These are phyloP conservation scores for Julus scanicus DNA, from an alignment of 2,888 invertebrate genomes.

Conservation along the genomic window DNA sequence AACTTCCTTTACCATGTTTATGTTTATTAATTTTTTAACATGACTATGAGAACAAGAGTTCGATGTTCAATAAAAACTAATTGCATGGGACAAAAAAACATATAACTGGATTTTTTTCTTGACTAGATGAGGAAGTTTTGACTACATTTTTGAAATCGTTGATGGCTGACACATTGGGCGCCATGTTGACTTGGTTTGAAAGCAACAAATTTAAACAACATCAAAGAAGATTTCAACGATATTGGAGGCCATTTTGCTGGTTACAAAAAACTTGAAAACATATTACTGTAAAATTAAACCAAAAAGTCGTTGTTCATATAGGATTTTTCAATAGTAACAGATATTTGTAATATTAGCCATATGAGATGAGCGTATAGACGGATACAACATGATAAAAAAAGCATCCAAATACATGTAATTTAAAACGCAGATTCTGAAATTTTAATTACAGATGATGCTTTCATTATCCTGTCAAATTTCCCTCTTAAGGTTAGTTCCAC, in stretches of 20 bases:
- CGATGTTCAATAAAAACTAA: not conserved
- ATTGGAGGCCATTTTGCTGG: too few species aligned
- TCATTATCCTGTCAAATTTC: constrained; percentile 20
- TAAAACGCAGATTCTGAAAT: not conserved
- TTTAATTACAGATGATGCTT: not conserved
- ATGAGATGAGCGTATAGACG: not conserved
- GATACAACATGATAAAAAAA: not conserved
- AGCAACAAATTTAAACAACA: too few species aligned
- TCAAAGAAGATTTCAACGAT: too few species aligned
- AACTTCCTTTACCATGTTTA: not conserved
- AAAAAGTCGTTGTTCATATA: too few species aligned
- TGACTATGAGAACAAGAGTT: not conserved
- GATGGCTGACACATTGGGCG: too few species aligned
- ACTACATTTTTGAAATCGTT: too few species aligned
- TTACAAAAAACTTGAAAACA: too few species aligned
- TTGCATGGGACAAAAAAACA: not conserved
- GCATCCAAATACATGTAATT: not conserved
- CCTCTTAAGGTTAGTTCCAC: constrained; percentile 52
- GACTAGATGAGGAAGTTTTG: too few species aligned
- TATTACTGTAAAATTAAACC: too few species aligned
- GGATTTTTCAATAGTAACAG: too few species aligned
- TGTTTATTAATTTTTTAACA: not conserved
- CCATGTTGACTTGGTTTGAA: too few species aligned
- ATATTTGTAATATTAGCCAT: not conserved
- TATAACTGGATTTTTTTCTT: too few species aligned